phyloP scores from a whole-genome alignment of 2,888 invertebrate species.

The Cenopis cana region DNA sequence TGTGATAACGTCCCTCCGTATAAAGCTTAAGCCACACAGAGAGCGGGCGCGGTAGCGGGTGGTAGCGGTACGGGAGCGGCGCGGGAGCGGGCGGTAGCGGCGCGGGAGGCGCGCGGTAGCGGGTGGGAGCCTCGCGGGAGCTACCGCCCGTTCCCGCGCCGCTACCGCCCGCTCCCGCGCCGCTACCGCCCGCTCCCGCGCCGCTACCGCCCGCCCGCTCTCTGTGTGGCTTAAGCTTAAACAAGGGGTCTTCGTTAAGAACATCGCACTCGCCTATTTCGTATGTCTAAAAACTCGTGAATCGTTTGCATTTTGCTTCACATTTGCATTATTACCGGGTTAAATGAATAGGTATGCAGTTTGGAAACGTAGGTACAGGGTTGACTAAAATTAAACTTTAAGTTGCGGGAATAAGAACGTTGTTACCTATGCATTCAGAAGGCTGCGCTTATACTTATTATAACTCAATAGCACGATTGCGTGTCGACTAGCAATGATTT shows the following conservation, averaged over 20 bases:
- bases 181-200: too few relatives aligned
- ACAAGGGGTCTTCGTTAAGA: neutral
- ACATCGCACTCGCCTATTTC: neutral
- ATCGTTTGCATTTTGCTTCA: conserved; percentile 7
- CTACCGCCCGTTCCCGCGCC: too few relatives aligned
- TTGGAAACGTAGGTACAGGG: neutral
- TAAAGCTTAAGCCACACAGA: too few relatives aligned
- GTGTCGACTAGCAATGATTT: conserved; percentile 12
- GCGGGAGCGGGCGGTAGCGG: too few relatives aligned
- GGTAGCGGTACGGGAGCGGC: too few relatives aligned
- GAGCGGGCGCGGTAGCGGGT: too few relatives aligned
- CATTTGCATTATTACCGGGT: conserved; percentile 13
- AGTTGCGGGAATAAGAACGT: neutral
- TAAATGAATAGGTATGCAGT: neutral
- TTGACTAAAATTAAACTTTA: conserved; percentile 8
- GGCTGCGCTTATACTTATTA: neutral
- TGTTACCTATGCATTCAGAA: neutral
- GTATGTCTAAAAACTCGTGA: conserved; percentile 16
- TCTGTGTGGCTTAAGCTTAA: too few relatives aligned
- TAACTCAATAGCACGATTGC: neutral
- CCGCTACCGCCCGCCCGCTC: too few relatives aligned
- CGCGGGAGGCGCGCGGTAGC: too few relatives aligned
- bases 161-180: too few relatives aligned
- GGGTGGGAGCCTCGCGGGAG: too few relatives aligned
- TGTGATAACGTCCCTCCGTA: neutral